These are phyloP conservation scores for Mesitornis unicolor DNA, from an alignment of 2,113 vertebrate genomes.

Conservation along the genomic window DNA sequence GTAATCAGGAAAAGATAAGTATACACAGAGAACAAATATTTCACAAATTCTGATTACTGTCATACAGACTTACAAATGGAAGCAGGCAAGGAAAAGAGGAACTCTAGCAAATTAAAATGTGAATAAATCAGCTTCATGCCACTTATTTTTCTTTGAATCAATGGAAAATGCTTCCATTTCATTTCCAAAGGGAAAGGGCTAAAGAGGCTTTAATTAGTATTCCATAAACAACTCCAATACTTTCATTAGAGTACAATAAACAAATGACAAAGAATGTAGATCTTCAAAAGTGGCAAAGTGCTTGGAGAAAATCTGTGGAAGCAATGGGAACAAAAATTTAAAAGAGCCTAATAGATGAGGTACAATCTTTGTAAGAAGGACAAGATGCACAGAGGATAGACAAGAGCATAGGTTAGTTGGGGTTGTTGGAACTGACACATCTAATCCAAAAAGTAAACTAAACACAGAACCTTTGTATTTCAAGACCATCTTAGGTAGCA, in stretches of 20 bases:
- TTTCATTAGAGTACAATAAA: slow-evolving; percentile 13
- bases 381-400: slow-evolving; percentile 2
- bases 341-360: neutral
- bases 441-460: slow-evolving; percentile 61
- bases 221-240: neutral
- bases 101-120: neutral
- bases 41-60: neutral
- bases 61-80: neutral
- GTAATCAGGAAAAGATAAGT: neutral
- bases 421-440: slow-evolving; percentile 37
- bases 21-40: neutral
- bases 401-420: slow-evolving; percentile 40
- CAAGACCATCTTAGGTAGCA: slow-evolving; percentile 48
- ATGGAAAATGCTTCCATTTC: neutral
- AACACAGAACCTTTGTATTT: slow-evolving; percentile 47
- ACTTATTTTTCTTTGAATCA: neutral
- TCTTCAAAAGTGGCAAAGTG: neutral
- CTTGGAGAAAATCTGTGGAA: slow-evolving; percentile 23
- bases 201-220: slow-evolving; percentile 11
- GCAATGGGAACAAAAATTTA: slow-evolving; percentile 32
- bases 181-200: neutral
- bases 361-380: slow-evolving; percentile 29
- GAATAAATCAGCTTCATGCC: neutral
- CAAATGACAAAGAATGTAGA: neutral
- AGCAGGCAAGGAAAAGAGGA: neutral